Evolutionary conservation across 2,797 vertebrate species (phyloP), one percentile per base, ranked within the genome.

Genomic region (Mallotus villosus): DNA sequence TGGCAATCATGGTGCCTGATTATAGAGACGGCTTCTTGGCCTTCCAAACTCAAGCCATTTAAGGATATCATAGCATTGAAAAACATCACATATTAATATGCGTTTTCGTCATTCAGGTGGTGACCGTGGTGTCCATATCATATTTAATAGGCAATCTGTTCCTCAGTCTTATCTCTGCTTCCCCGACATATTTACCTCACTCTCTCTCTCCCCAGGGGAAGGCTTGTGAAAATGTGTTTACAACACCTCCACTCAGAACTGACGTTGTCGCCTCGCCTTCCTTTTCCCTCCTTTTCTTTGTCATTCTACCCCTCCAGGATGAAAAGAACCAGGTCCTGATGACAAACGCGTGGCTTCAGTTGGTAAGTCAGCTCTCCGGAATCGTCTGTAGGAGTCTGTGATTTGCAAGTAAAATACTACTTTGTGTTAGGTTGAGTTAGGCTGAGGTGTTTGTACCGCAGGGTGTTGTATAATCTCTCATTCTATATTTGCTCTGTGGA

Each of bases 241-340:
- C 8, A 25, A 67, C 49, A 53, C 22, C 41, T 49, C 16, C 2
- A 7, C 64, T 66, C 37, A 49, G 16, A 14, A 53, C 49, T 67
- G 49, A 67, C 49, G 49, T 4, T 8, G 24, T 53, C 55, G 27
- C 25, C 4, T n/a, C 2, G 11, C 49, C 19, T 46, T 59, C 12
- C n/a, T 49, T 65, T 14, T 77, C 25, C 76, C 68, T 61, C 46
- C 64, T 68, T 37, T 4, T 63, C 24, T 63, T 34, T 12, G 2
- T 41, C 14, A 9, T 21, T 37, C 68, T 75, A 34, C 62, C 69
- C 66, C 68, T 71, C 37, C 78, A 90, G 94, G 94, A 95, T 57
- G 94, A 94, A 82, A 95, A 95, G 89, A 95, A 95, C 82, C 94
- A 95, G 74, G 86, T 94, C 59, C 88, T 95, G 92, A 92, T 94